Evolutionary conservation across 2,113 vertebrate genomes (phyloP), one percentile per base, ranked within the genome.

Genomic region (Equus przewalskii): DNA sequence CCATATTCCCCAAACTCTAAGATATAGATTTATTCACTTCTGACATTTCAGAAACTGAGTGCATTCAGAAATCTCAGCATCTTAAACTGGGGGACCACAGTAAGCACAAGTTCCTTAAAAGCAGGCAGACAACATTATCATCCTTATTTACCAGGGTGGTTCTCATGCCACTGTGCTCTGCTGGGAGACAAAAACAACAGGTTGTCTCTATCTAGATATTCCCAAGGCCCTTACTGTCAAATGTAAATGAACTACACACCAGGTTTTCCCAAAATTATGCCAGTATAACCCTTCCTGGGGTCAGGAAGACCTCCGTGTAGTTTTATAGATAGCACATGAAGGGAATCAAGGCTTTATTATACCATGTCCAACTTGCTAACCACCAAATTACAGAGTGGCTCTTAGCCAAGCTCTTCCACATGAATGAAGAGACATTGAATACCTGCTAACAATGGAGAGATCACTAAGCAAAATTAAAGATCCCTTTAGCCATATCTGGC

Each of bases 381-480:
- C 78, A 90, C 75, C 58, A 78, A 81, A 85, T 51, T 60, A 75
- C 0, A 51, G 33, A 95, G 58, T 49, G 58, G 85, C 62, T 92
- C 70, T 95, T 82, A 91, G 54, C 7, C 64, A 94, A 87, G n/a
- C 75, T 97, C 46, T 62, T 69, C n/a, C 46, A 64, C 28, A 60
- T 92, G 80, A 94, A 96, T 51, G 36, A 96, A 95, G 86, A 96
- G 67, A 94, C 51, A 86, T 0, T 92, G 64, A 97, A 92, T 84
- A 58, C 36, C 49, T 93, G 30, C 62, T 76, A 94, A 80, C 79
- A 83, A 97, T 64, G 44, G 49, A 94, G 28, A 70, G 24, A 75
- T 26, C 22, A 67, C 15, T 49, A 62, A 92, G 46, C 60, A 90
- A 94, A 97, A 97, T 95, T 81, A 94, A 96, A 97, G 67, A 91